phyloP scores from a whole-genome alignment of 1,140 invertebrate genomes.

The Macrosteles quadrilineatus region DNA sequence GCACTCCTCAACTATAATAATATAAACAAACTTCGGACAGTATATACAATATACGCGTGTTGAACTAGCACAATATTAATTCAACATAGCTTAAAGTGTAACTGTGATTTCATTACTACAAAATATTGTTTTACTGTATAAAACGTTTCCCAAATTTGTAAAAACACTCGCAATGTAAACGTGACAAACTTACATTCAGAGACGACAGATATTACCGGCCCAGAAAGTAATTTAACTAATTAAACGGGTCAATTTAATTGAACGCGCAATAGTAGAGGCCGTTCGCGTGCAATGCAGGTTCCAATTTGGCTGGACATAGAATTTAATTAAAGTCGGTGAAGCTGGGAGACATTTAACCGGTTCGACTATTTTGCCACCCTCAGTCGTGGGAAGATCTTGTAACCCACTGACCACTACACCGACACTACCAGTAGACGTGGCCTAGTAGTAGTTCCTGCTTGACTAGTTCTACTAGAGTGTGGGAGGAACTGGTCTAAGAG shows the following conservation, averaged over 20 bases:
- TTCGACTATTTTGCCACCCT: too few relatives aligned
- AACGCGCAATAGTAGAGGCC: constrained; percentile 5
- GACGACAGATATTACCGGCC: constrained; percentile 5
- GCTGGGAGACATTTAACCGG: not conserved
- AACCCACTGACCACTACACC: not conserved
- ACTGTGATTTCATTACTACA: too few relatives aligned
- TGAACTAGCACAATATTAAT: too few relatives aligned
- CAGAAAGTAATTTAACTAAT: constrained; percentile 19
- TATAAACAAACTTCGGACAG: too few relatives aligned
- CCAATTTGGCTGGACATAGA: constrained; percentile 11
- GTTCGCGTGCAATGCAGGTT: constrained; percentile 9
- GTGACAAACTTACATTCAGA: too few relatives aligned
- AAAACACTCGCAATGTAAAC: too few relatives aligned
- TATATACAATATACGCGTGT: too few relatives aligned
- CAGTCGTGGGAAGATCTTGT: not conserved
- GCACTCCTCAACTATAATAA: too few relatives aligned
- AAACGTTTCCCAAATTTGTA: too few relatives aligned
- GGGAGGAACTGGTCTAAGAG: too few relatives aligned
- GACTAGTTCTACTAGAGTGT: not conserved
- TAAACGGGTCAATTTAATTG: constrained; percentile 19
- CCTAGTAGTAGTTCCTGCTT: constrained; percentile 1
- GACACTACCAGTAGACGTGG: not conserved
- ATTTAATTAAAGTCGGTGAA: not conserved
- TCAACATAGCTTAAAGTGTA: too few relatives aligned
- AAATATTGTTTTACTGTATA: too few relatives aligned